Conservation (phyloP, 1,140 invertebrate genomes). For the Bombus superbus region DNA sequence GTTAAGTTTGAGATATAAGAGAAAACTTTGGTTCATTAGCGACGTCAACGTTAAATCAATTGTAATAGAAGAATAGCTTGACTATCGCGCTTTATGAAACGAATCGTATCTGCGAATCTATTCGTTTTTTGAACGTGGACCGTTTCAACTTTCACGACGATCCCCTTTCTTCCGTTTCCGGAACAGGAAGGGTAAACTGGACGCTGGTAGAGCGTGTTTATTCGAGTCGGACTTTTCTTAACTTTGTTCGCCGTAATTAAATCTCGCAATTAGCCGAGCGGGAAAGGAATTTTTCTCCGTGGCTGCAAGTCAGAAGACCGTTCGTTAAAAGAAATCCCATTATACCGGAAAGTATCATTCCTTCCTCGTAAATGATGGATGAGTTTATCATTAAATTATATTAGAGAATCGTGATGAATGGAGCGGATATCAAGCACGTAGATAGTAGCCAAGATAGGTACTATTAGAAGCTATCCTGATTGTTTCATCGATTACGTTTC, state of each 20-base stretch:
- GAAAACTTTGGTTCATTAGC: not conserved
- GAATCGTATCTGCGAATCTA: not conserved
- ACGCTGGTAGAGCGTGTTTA: conserved; percentile 29
- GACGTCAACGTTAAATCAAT: not conserved
- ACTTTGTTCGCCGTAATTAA: conserved; percentile 23
- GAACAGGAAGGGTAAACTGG: conserved; percentile 5
- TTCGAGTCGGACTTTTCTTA: conserved; percentile 13
- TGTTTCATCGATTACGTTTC: not conserved
- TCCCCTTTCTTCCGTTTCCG: not conserved
- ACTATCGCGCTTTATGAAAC: not conserved
- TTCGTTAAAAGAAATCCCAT: conserved; percentile 29
- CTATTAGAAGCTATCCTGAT: not conserved
- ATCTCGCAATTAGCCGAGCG: conserved; percentile 40
- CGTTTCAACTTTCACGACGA: not conserved
- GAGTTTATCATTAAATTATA: conserved; percentile 41
- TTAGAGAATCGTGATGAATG: conserved; percentile 26
- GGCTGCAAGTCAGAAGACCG: conserved; percentile 2
- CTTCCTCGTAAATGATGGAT: conserved; percentile 28
- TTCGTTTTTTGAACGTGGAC: not conserved
- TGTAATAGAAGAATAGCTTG: not conserved
- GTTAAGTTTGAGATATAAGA: not conserved
- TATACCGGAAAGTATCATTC: conserved; percentile 33
- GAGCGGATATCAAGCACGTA: not conserved
- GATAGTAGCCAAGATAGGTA: not conserved
- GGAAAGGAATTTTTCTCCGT: not conserved